Evolutionary conservation across 2,797 vertebrate species (phyloP).

Genomic region (Saxicola maurus): DNA sequence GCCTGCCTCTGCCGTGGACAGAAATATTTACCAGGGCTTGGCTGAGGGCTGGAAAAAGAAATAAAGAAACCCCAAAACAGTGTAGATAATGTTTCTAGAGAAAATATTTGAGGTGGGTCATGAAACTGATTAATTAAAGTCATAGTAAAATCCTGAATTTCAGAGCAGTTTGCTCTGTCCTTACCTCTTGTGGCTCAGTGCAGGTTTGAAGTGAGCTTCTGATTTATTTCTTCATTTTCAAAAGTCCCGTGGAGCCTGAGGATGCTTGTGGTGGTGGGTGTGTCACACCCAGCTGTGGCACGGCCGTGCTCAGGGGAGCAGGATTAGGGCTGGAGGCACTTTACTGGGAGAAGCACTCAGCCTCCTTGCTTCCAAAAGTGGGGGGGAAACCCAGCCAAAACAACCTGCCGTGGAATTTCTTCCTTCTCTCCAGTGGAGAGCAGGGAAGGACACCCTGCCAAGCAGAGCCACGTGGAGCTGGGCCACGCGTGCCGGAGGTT

Average conservation of each 20-base stretch:
- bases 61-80: neutral
- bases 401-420: neutral
- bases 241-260: neutral
- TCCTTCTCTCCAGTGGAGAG: neutral
- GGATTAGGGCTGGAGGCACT: neutral
- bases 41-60: constrained; percentile 8
- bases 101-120: constrained; percentile 31
- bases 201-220: neutral
- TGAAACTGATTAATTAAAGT: neutral
- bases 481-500: neutral
- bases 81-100: neutral
- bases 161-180: neutral
- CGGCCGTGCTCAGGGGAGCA: neutral
- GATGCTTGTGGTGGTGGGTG: neutral
- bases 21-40: neutral
- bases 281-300: neutral
- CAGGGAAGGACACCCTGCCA: neutral
- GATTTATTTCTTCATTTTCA: neutral
- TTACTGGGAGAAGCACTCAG: neutral
- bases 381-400: neutral
- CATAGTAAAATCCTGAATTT: constrained; percentile 11
- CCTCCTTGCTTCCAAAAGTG: rapidly evolving
- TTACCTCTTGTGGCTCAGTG: neutral
- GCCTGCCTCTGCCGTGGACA: neutral
- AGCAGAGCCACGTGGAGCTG: neutral